Evolutionary conservation across 2,113 vertebrate species (phyloP).

Genomic region (Clarias gariepinus): DNA sequence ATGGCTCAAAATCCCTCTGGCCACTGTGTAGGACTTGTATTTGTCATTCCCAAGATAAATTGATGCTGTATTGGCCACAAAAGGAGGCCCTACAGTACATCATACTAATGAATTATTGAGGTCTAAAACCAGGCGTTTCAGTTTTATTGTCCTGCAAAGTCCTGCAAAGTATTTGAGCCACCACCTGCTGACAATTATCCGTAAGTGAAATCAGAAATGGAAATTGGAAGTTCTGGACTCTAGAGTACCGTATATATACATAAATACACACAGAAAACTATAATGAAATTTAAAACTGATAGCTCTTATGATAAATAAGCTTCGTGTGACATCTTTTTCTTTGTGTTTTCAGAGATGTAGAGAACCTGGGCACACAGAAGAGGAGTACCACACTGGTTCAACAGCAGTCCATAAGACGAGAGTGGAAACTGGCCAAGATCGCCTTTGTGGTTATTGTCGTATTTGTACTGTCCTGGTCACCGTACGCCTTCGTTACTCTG

Average conservation of each 20-base stretch:
- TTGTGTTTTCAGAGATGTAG: conserved; percentile 75
- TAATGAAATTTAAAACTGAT: background rate
- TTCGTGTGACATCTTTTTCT: background rate
- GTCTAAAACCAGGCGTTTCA: too few relatives aligned
- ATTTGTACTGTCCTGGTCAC: conserved; percentile 91
- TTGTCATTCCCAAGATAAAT: too few relatives aligned
- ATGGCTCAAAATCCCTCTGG: too few relatives aligned
- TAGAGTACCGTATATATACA: background rate
- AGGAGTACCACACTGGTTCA: conserved; percentile 72
- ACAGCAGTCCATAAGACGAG: conserved; percentile 81
- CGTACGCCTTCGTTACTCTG: conserved; percentile 88
- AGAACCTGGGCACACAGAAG: conserved; percentile 72
- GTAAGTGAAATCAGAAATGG: too few relatives aligned
- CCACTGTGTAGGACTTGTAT: too few relatives aligned
- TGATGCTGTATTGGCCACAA: too few relatives aligned
- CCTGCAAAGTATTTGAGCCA: too few relatives aligned
- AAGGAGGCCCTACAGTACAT: too few relatives aligned
- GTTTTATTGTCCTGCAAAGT: too few relatives aligned
- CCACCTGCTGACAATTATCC: too few relatives aligned
- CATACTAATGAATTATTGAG: too few relatives aligned
- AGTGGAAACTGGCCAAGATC: conserved; percentile 94
- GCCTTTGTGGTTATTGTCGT: conserved; percentile 88
- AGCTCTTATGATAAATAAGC: background rate
- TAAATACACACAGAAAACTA: background rate
- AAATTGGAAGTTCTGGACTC: background rate